Evolutionary conservation across 2,113 vertebrate species (phyloP), one percentile per base, ranked within the genome.

Genomic region (Delphinapterus leucas): DNA sequence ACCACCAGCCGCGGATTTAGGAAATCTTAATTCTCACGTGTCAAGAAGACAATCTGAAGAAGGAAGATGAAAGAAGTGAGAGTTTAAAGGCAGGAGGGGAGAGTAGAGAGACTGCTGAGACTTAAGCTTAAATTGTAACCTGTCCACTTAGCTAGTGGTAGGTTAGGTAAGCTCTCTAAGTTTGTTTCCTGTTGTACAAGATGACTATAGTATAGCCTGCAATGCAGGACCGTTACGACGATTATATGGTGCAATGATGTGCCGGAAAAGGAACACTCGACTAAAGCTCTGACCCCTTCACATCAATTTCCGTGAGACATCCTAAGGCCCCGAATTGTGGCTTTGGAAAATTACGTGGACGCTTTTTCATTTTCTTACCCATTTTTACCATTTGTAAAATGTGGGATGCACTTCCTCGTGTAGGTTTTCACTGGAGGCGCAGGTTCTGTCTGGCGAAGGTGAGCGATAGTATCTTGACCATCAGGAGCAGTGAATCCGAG

Each of bases 201-300:
- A 18, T 33, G 12, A 79, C 12, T 36, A 61, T 7, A 0, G 2
- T 1, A 10, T 5, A 60, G 1, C 20, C 12, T 70, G 2, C 0
- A 25, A 1, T n/a, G 13, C 6, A 38, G 76, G 49, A 55, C 8
- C 31, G 8, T 25, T 12, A 3, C 8, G 47, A 58, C 5, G 36
- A 26, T 15, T 68, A 6, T 21, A 8, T 0, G 5, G 10, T 28
- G 3, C 33, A 6, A 4, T 4, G 20, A 14, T 6, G 6, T 6
- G 6, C 2, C 6, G 20, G 38, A 9, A 53, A 88, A 73, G 49
- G 23, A 38, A 9, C 4, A 3, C 1, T 60, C 60, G 11, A 0
- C 25, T 73, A 25, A 68, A 55, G 3, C 41, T 36, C 41, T 3
- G 1, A 6, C 6, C 6, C 26, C 84, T 65, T 79, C 8, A 23